These are phyloP conservation scores for Dendroctonus valens DNA, from an alignment of 1,140 invertebrate genomes.

Conservation along the genomic window DNA sequence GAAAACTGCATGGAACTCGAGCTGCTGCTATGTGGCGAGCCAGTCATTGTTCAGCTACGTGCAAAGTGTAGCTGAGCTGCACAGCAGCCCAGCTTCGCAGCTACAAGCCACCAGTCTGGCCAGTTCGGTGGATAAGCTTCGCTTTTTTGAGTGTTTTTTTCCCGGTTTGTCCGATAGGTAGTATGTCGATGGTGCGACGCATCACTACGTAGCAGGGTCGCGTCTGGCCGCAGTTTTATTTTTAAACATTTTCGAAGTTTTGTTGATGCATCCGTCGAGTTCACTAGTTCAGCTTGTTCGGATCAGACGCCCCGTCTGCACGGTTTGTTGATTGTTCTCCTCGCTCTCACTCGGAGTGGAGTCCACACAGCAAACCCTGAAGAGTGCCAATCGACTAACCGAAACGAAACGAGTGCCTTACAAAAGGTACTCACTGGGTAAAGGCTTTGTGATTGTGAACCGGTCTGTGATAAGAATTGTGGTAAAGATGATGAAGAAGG, in stretches of 20 bases:
- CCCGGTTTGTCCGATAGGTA: no score
- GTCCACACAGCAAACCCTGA: neutral
- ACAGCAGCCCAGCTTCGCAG: no score
- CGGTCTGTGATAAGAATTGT: slow-evolving; percentile 33
- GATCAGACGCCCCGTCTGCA: slow-evolving; percentile 6
- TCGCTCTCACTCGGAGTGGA: neutral
- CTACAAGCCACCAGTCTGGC: no score
- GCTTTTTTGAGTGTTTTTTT: no score
- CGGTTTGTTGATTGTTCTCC: neutral
- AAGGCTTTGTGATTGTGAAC: slow-evolving; percentile 4
- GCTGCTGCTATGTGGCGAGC: neutral
- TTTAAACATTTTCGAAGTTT: slow-evolving; percentile 31
- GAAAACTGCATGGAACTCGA: neutral
- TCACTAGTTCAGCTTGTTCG: slow-evolving; percentile 19
- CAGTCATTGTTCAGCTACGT: no score
- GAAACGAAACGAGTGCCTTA: neutral
- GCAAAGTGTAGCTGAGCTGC: neutral
- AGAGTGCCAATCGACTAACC: neutral
- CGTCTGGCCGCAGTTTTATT: slow-evolving; percentile 30
- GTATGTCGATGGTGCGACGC: slow-evolving; percentile 17
- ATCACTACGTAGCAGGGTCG: slow-evolving; percentile 15
- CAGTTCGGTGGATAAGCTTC: no score
- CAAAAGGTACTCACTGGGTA: neutral
- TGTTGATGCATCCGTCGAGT: slow-evolving; percentile 24
- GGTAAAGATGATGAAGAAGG: slow-evolving; percentile 71